Base-by-base conservation (phyloP, 2,888 invertebrate species). In the Tipula vernalis region DNA sequence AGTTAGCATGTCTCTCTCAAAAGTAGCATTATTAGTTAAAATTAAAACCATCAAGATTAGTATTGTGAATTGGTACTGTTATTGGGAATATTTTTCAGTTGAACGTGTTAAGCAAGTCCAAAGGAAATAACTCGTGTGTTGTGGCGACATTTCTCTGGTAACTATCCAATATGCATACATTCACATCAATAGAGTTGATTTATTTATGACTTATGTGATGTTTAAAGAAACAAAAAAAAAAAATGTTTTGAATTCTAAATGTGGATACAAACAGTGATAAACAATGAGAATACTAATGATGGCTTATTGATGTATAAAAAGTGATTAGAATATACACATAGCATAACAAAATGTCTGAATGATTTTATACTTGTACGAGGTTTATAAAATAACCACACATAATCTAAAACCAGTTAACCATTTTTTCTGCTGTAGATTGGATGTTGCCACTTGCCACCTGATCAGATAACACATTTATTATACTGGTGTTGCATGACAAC, bases 61-160 rank as follows among this genome's bases (percentile, higher is more conserved):
- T 85, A 41, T 36, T 44, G 41, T 86, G 13, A 47, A 57, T 85
- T 85, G 86, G 18, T 87, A 47, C 86, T n/a, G 51, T 57, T 57
- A 84, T 39, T 39, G 39, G 39, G 39, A 39, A 39, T 39, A 39
- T 39, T 39, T 39, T 39, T 39, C 39, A 39, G 39, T 39, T 39
- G 39, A 39, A 28, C 6, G 12, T 71, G 71, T 71, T 28, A 71
- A 71, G 10, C 3, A 71, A 28, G 10, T 71, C 10, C 10, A 71
- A 51, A 28, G 28, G 28, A 71, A 71, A 71, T 28, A 28, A 6
- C 8, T 71, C 71, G 71, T 71, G 71, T 28, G 12, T 0, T 18
- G 71, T 28, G 71, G 3, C 28, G 71, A 71, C 71, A 71, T 71
- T 71, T 28, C 10, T 71, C 51, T 51, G 13, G 71, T 28, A 71